phyloP scores from a whole-genome alignment of 2,888 invertebrate genomes.

The Lasioglossum oenotherae region DNA sequence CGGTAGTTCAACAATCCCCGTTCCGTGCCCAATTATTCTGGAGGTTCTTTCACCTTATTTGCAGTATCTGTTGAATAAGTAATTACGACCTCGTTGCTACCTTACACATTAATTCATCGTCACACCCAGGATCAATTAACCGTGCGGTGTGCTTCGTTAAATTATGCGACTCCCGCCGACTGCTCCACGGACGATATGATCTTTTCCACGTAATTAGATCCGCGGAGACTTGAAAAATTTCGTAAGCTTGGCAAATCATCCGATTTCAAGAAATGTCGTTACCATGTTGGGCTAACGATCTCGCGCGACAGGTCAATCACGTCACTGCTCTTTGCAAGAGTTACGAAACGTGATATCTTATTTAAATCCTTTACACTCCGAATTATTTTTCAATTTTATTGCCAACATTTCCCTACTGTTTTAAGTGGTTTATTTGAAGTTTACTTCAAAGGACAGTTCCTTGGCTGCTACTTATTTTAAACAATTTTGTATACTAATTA shows the following conservation, averaged over 20 bases:
- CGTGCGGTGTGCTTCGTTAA: constrained; percentile 40
- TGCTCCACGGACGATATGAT: constrained; percentile 36
- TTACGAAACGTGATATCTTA: constrained; percentile 17
- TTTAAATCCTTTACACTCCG: not conserved
- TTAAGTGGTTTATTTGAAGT: too few species aligned
- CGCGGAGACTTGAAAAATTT: constrained; percentile 42
- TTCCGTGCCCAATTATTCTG: constrained; percentile 25
- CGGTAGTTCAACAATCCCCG: constrained; percentile 11
- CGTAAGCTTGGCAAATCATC: constrained; percentile 13
- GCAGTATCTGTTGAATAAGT: constrained; percentile 19
- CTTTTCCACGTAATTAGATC: constrained; percentile 40
- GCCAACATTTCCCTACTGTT: too few species aligned
- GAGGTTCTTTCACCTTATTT: constrained; percentile 14
- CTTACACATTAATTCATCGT: constrained; percentile 39
- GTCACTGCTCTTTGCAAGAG: not conserved
- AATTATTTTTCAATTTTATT: too few species aligned
- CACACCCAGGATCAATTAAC: constrained; percentile 46
- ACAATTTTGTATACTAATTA: too few species aligned
- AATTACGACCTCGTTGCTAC: constrained; percentile 33
- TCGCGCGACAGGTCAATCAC: not conserved
- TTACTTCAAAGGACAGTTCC: too few species aligned
- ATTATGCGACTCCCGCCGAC: constrained; percentile 28
- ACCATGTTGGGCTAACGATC: constrained; percentile 27
- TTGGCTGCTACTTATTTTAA: too few species aligned
- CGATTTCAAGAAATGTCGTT: constrained; percentile 49